phyloP scores from a whole-genome alignment of 2,888 invertebrate genomes.

The Agrochola macilenta region DNA sequence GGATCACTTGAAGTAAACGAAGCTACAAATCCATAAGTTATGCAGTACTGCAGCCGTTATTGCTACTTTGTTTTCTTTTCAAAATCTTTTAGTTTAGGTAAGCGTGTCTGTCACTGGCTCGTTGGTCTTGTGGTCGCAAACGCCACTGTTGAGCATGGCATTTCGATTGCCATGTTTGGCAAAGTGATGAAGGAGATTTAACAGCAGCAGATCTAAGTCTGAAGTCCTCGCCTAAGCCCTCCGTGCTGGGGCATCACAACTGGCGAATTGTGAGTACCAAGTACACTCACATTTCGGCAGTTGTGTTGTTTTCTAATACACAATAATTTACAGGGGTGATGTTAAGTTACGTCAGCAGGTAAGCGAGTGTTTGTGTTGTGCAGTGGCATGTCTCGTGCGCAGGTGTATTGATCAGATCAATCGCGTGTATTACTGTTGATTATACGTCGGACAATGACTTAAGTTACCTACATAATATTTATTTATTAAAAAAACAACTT shows the following conservation, averaged over 20 bases:
- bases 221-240: background rate
- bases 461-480: constrained; percentile 2
- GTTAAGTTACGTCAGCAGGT: background rate
- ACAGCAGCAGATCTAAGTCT: background rate
- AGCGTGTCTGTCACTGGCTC: background rate
- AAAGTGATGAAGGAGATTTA: background rate
- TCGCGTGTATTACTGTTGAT: background rate
- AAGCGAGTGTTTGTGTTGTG: background rate
- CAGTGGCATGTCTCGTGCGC: constrained; percentile 9
- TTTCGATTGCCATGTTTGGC: background rate
- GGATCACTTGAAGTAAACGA: background rate
- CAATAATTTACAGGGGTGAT: too few species aligned
- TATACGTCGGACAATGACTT: background rate
- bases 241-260: background rate
- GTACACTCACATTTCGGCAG: background rate
- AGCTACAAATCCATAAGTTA: background rate
- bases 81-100: background rate
- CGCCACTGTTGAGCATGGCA: background rate
- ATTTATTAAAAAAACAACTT: too few species aligned
- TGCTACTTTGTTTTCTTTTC: background rate
- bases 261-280: background rate
- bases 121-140: too few species aligned
- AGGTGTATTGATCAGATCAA: constrained; percentile 1
- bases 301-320: background rate
- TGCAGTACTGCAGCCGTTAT: background rate